Evolutionary conservation across 1,140 invertebrate genomes (phyloP).

Genomic region (Campoletis sonorensis): DNA sequence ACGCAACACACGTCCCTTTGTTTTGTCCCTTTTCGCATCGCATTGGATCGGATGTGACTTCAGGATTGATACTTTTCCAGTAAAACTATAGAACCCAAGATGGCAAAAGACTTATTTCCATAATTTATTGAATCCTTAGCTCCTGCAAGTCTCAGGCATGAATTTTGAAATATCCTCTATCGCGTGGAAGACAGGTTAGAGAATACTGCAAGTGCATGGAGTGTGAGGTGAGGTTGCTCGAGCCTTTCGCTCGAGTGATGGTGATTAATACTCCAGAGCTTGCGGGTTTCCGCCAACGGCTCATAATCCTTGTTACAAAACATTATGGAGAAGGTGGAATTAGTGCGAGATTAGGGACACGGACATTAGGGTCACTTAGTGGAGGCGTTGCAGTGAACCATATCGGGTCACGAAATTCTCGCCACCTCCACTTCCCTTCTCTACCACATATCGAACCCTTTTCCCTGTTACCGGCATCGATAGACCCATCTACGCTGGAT

Average conservation of each 20-base stretch:
- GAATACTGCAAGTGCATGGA: background rate
- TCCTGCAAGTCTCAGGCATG: no score
- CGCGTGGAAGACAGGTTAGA: background rate
- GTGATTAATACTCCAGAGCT: slow-evolving; percentile 54
- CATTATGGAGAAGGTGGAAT: slow-evolving; percentile 49
- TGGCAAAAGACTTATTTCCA: no score
- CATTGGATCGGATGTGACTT: no score
- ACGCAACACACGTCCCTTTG: no score
- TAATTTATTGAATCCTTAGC: no score
- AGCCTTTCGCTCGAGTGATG: slow-evolving; percentile 45
- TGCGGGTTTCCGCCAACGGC: slow-evolving; percentile 32
- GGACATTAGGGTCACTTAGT: slow-evolving; percentile 56
- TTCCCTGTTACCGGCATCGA: background rate
- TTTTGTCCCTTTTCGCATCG: no score
- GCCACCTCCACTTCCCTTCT: background rate
- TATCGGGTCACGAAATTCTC: slow-evolving; percentile 1
- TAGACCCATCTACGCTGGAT: background rate
- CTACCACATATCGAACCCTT: background rate
- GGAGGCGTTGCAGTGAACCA: slow-evolving; percentile 42
- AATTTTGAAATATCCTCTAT: no score
- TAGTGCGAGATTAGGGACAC: slow-evolving; percentile 55
- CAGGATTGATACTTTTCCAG: no score
- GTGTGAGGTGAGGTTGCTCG: slow-evolving; percentile 12
- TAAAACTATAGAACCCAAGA: no score
- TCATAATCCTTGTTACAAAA: slow-evolving; percentile 53